Evolutionary conservation across 2,113 vertebrate genomes (phyloP).

Genomic region (Podilymbus podiceps): DNA sequence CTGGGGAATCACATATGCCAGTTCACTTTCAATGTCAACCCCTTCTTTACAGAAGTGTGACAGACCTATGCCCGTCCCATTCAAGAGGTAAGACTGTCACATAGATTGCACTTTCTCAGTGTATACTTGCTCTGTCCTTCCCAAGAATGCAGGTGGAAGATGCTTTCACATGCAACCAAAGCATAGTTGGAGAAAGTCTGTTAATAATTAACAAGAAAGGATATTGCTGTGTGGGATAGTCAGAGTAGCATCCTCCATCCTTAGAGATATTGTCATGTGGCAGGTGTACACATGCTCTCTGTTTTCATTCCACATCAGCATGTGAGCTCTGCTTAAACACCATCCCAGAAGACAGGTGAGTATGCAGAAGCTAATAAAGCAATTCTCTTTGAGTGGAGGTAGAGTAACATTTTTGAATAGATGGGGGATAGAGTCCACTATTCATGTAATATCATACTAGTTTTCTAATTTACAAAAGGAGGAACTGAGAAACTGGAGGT

Average conservation of each 20-base stretch:
- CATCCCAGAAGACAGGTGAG: not conserved
- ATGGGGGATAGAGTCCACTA: fast-evolving
- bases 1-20: not conserved
- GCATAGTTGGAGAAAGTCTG: not conserved
- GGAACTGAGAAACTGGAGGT: not conserved
- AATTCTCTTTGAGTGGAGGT: not conserved
- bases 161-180: not conserved
- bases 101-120: not conserved
- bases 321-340: not conserved
- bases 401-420: not conserved
- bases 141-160: not conserved
- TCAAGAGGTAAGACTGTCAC: not conserved
- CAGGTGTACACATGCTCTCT: not conserved
- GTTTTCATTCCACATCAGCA: not conserved
- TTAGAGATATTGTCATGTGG: not conserved
- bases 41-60: fast-evolving
- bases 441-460: fast-evolving
- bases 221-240: not conserved
- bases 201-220: not conserved
- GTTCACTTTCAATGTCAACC: fast-evolving
- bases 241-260: not conserved
- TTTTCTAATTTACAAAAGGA: not conserved
- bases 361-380: not conserved
- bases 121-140: fast-evolving
- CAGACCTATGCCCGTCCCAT: fast-evolving